Conservation (phyloP, 2,888 invertebrate genomes). For the Camptogramma bilineatum region DNA sequence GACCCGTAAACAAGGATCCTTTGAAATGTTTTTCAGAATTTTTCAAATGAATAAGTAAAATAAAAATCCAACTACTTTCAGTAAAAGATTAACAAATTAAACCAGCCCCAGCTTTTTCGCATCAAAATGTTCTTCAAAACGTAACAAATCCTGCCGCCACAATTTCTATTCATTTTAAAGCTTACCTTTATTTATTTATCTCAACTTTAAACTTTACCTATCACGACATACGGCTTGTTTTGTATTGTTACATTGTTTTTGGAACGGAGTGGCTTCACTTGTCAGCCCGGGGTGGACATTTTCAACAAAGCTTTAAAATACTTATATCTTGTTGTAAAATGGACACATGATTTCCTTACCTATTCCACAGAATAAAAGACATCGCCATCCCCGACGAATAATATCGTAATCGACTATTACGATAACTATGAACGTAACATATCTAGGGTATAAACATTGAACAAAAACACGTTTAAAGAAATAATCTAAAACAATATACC, state of each 20-base stretch:
- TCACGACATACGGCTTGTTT: not conserved
- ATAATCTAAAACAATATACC: too few species aligned
- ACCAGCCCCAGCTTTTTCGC: not conserved
- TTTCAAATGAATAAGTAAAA: too few species aligned
- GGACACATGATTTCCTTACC: constrained; percentile 21
- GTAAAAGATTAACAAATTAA: constrained; percentile 1
- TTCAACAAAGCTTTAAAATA: constrained; percentile 29
- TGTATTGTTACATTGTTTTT: not conserved
- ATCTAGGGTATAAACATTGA: too few species aligned
- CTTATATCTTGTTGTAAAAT: constrained; percentile 20
- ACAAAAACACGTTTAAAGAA: too few species aligned
- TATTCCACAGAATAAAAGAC: constrained; percentile 1
- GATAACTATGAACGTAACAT: too few species aligned
- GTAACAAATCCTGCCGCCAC: constrained; percentile 5
- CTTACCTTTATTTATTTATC: not conserved
- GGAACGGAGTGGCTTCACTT: constrained; percentile 1
- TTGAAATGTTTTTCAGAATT: too few species aligned
- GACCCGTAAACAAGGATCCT: too few species aligned
- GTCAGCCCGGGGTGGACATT: constrained; percentile 21
- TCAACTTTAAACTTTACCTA: not conserved
- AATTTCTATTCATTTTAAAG: constrained; percentile 24
- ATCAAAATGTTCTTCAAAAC: constrained; percentile 12
- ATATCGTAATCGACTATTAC: too few species aligned
- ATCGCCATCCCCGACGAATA: too few species aligned
- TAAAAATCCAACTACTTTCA: not conserved